Base-by-base conservation (phyloP, 2,797 vertebrate genomes). In the Ctenopoma kingsleyae region DNA sequence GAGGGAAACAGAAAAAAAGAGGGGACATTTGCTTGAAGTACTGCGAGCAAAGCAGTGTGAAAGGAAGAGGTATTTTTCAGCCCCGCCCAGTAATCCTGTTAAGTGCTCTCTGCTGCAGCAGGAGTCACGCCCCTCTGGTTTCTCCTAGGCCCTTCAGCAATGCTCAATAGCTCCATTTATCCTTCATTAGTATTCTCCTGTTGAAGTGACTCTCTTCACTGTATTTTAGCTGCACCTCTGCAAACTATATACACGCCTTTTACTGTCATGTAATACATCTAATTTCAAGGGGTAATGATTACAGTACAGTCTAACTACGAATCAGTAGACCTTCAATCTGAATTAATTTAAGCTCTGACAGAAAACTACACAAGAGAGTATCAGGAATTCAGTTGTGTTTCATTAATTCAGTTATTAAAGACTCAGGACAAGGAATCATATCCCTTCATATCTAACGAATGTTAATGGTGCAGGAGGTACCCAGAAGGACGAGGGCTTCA, bases 91-190 rank as follows among this genome's bases (percentile, higher is more conserved):
- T 89, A 94, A 94, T 94, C 84, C 81, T 6, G 67, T 85, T 93
- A 91, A 94, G 92, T 94, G 93, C 90, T 88, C 72, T 82, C 63
- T 81, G 81, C 88, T 84, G 91, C 89, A 92, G 86, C 85, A 50
- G 58, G 73, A 78, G 78, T 57, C 80, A 84, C 75, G 15, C 77
- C 80, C 82, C 81, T 75, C 76, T 38, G 51, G 60, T 86, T 85
- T 76, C 36, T 50, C 66, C 54, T 35, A 58, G 76, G 25, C 76
- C 78, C 75, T 67, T 50, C 59, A 76, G 68, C 71, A 60, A 68
- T 69, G 73, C 82, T 81, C 83, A 87, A 55, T 85, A 84, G 83
- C 84, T 90, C 76, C 76, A 82, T 91, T 86, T 90, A 80, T 74
- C 55, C 77, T 63, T 91, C 81, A 91, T 92, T 84, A 87, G 88